phyloP scores from a whole-genome alignment of 1,140 invertebrate species.

The Lepeophtheirus salmonis region DNA sequence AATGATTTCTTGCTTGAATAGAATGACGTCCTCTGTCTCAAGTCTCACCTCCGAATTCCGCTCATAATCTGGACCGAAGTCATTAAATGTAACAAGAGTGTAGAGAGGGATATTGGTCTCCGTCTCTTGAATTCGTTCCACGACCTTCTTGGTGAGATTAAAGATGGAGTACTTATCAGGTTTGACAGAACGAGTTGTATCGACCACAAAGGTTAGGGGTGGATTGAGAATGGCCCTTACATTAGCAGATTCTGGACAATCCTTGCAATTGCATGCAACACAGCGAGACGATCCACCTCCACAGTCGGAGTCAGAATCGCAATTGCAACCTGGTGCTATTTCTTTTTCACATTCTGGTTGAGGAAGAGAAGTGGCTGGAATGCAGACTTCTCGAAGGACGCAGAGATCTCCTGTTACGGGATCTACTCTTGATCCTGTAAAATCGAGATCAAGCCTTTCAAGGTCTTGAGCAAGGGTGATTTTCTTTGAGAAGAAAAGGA shows the following conservation, averaged over 20 bases:
- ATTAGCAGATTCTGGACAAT: conserved; percentile 11
- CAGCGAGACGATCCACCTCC: not conserved
- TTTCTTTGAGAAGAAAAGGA: too few species aligned
- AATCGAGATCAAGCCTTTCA: conserved; percentile 4
- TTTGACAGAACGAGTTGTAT: conserved; percentile 17
- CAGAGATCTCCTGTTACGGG: conserved; percentile 3
- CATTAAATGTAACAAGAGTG: conserved; percentile 14
- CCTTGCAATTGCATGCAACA: conserved; percentile 2
- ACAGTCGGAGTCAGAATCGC: not conserved
- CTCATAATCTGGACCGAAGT: conserved; percentile 8
- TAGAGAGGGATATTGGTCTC: conserved; percentile 15
- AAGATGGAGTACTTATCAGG: conserved; percentile 19
- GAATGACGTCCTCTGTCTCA: conserved; percentile 5
- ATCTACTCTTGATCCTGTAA: not conserved
- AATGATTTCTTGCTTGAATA: conserved; percentile 6
- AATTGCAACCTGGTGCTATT: not conserved
- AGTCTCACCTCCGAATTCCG: not conserved
- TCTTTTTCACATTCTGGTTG: not conserved
- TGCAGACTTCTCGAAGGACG: conserved; percentile 6
- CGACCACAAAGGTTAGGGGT: conserved; percentile 9
- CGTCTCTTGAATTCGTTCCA: conserved; percentile 19
- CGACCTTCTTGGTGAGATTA: conserved; percentile 18
- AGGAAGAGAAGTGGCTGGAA: not conserved
- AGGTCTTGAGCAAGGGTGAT: too few species aligned
- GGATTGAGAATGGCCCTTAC: conserved; percentile 9